These are phyloP conservation scores for Aspiorhynchus laticeps DNA, from an alignment of 2,113 vertebrate genomes.

Conservation along the genomic window DNA sequence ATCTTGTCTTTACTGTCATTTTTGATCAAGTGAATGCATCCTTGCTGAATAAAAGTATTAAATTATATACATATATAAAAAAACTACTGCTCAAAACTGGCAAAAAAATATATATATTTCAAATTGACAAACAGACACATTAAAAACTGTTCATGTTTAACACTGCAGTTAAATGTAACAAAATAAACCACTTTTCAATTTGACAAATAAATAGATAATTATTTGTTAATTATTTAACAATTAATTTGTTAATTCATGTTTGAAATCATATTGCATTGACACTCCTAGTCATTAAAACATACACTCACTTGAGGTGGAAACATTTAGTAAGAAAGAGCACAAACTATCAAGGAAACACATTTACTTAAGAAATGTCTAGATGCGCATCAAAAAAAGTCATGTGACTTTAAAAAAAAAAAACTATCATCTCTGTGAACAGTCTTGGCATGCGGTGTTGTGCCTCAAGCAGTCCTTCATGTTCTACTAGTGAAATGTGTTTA, in stretches of 20 bases:
- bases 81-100: no score
- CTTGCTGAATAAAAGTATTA: not conserved
- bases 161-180: not conserved
- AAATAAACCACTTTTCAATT: not conserved
- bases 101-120: not conserved
- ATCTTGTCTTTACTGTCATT: not conserved
- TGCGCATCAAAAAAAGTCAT: not conserved
- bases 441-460: not conserved
- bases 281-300: not conserved
- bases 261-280: not conserved
- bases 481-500: constrained; percentile 57
- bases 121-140: not conserved
- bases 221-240: not conserved
- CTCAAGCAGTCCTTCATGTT: not conserved
- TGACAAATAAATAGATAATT: not conserved
- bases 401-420: not conserved
- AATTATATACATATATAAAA: not conserved
- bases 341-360: not conserved
- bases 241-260: not conserved
- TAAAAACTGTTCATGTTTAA: not conserved
- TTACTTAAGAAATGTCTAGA: not conserved
- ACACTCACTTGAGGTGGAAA: not conserved
- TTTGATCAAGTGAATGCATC: not conserved
- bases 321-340: not conserved
- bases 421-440: not conserved